Evolutionary conservation across 2,797 vertebrate genomes (phyloP), one percentile per base, ranked within the genome.

Genomic region (Ptychadena robeensis): DNA sequence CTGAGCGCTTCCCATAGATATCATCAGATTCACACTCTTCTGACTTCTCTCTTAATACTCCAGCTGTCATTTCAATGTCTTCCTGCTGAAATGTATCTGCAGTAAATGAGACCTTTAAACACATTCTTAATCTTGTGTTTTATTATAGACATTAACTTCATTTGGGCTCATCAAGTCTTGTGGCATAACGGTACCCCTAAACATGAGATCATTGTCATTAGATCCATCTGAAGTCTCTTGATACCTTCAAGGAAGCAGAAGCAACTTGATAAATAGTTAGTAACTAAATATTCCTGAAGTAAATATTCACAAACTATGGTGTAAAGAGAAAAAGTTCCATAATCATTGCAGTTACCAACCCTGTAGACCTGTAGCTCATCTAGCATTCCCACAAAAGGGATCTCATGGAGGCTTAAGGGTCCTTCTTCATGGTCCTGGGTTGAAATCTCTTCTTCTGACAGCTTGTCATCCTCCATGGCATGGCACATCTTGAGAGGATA

Each of bases 41-140:
- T 72, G 25, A 38, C 38, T 57, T 72, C 40, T 78, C 63, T 37
- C 74, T n/a, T 67, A 22, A 72, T 66, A 83, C 77, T 83, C 38
- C 11, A 53, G 14, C 74, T 83, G 80, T 82, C 72, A 82, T 82
- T 82, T 75, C 38, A 64, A 27, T 81, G 22, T 72, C 73, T 70
- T 57, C 28, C 15, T 30, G 27, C 76, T 34, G 34, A 35, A 69
- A 66, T 22, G 1, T 25, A 69, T 28, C 38, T 48, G 38, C 75
- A 34, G 59, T 22, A 77, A 66, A 48, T 31, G 44, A 67, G 40
- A 57, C 75, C 53, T 68, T 28, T 8, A 27, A 68, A 69, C 30
- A 34, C 25, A 67, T 68, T 53, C n/a, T 77, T 77, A 66, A 64
- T 67, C 31, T 27, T 8, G 8, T 35, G 28, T 59, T 67, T 79